These are phyloP conservation scores for Coracopsis vasa DNA, from an alignment of 2,113 vertebrate species.

Conservation along the genomic window DNA sequence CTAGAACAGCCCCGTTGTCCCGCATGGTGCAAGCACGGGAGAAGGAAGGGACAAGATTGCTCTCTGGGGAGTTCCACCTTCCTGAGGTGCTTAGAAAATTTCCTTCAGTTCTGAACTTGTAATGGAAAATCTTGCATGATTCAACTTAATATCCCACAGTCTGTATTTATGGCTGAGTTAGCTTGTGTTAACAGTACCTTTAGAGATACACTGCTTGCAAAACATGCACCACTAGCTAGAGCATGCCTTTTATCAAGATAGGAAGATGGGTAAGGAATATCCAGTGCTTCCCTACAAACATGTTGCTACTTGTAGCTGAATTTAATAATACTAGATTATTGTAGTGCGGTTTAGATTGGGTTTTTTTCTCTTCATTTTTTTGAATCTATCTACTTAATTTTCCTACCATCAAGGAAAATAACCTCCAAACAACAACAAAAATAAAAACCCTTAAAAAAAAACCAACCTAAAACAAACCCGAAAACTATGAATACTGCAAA, in stretches of 20 bases:
- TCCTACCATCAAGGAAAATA: neutral
- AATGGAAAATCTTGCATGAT: constrained; percentile 37
- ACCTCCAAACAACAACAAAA: neutral
- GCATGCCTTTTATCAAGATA: constrained; percentile 54
- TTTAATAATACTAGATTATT: constrained; percentile 33
- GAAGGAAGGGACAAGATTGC: neutral
- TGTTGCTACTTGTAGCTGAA: constrained; percentile 36
- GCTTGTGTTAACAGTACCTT: constrained; percentile 38
- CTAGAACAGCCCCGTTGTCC: neutral
- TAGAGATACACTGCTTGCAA: constrained; percentile 43
- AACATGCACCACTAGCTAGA: constrained; percentile 40
- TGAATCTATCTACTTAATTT: constrained; percentile 27
- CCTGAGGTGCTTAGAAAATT: neutral
- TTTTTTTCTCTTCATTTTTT: constrained; percentile 20
- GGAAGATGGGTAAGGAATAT: constrained; percentile 38
- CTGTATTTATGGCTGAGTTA: constrained; percentile 26
- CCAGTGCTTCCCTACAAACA: constrained; percentile 29
- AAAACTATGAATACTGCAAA: neutral
- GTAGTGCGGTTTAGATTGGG: neutral
- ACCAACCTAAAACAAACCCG: neutral
- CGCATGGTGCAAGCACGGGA: rapidly evolving
- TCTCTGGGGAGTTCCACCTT: neutral
- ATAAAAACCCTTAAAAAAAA: neutral
- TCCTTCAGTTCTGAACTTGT: neutral
- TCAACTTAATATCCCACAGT: neutral